Evolutionary conservation across 2,797 vertebrate genomes (phyloP).

Genomic region (Chrosomus eos): DNA sequence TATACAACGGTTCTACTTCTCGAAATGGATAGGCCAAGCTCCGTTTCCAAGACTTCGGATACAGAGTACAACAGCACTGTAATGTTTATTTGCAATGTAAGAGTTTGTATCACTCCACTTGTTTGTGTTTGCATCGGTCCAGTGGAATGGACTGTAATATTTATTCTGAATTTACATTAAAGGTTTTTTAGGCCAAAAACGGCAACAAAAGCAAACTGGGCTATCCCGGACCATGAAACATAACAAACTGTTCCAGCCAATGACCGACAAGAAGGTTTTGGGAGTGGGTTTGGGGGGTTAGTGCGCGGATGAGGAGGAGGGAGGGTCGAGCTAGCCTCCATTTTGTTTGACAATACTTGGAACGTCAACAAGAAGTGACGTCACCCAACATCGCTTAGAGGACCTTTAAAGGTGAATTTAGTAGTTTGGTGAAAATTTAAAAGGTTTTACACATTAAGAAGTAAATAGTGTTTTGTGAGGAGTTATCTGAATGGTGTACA

Average conservation of each 20-base stretch:
- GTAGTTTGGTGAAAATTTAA: background rate
- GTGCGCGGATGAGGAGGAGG: too few relatives aligned
- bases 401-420: too few relatives aligned
- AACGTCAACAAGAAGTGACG: too few relatives aligned
- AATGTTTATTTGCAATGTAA: background rate
- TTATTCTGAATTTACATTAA: background rate
- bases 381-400: too few relatives aligned
- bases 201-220: too few relatives aligned
- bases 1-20: background rate
- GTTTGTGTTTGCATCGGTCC: background rate
- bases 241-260: too few relatives aligned
- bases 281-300: too few relatives aligned
- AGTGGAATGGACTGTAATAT: background rate
- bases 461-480: background rate
- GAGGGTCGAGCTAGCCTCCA: too few relatives aligned
- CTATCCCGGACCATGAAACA: too few relatives aligned
- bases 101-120: background rate
- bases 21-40: background rate
- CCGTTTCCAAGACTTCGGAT: background rate
- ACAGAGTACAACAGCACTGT: background rate
- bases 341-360: too few relatives aligned
- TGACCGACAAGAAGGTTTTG: too few relatives aligned
- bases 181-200: too few relatives aligned
- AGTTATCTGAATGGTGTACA: background rate
- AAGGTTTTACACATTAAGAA: background rate